Base-by-base conservation (phyloP, 1,140 invertebrate species). In the Teleogryllus occipitalis region DNA sequence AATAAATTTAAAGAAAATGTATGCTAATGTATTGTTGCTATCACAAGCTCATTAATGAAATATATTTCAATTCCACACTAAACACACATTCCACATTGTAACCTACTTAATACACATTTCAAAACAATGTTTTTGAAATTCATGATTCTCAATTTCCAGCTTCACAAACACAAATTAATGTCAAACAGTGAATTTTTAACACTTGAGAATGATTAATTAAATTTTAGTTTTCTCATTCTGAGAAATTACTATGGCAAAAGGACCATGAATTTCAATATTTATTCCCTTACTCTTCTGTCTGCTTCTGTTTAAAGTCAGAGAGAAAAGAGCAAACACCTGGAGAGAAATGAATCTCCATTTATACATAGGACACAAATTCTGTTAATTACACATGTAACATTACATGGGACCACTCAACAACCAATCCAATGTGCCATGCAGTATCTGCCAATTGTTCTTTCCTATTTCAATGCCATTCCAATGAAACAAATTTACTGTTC, bases 301-400 rank as follows among this genome's bases (percentile, higher is more conserved):
- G 78, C 78, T 73, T 74, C 65, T 48, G 78, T 78, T 78, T 78
- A 78, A 78, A 78, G 78, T 78, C 78, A 78, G 78, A 78, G 78
- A 78, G 77, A 78, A 22, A 78, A 21, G 21, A 77, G 18, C 22
- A 49, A n/a, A 54, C 48, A 77, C 21, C 49, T 8, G 73, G n/a
- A 48, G 76, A 76, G 3, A 47, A 47, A 76, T 47, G 12, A 54
- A 10, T n/a, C 46, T n/a, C 65, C 77, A 65, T 65, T 65, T 65
- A 65, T 65, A 65, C 54, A 65, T 7, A 65, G 27, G 27, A 39
- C 27, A 39, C 27, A 65, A 14, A 65, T 78, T 54, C 5, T 2
- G 39, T 77, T 77, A 77, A 65, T 65, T 65, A 65, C 54, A 65
- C 54, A 65, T 65, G 54, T 47, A 77, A 77, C 47, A 77, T 54